phyloP scores from a whole-genome alignment of 2,797 vertebrate species.

The Urophycis tenuis region DNA sequence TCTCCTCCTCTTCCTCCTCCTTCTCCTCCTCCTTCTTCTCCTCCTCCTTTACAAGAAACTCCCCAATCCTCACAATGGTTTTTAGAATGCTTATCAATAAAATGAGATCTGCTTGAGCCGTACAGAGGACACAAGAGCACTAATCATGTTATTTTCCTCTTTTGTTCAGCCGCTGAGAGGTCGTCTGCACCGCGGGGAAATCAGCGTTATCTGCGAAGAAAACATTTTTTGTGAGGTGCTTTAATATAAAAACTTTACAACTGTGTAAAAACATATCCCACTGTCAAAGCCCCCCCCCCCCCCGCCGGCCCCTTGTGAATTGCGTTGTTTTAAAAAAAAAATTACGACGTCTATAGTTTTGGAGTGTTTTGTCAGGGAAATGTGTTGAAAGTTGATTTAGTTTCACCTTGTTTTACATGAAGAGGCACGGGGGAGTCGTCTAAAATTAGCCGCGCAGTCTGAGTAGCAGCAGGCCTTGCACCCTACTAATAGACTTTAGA shows the following conservation, averaged over 20 bases:
- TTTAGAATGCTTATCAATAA: slow-evolving; percentile 53
- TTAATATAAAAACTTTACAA: slow-evolving; percentile 33
- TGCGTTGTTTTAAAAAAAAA: neutral
- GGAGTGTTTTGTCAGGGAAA: slow-evolving; percentile 16
- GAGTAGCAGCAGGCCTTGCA: slow-evolving; percentile 62
- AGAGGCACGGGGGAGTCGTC: slow-evolving; percentile 43
- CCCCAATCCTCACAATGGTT: neutral
- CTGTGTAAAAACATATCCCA: slow-evolving; percentile 24
- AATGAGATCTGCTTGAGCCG: slow-evolving; percentile 44
- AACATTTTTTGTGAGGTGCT: slow-evolving; percentile 36
- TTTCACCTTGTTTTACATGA: slow-evolving; percentile 59
- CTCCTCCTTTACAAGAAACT: neutral
- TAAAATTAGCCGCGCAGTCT: slow-evolving; percentile 67
- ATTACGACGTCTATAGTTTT: neutral
- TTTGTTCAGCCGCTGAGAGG: slow-evolving; percentile 24
- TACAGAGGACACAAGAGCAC: slow-evolving; percentile 41
- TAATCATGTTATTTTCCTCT: slow-evolving; percentile 35
- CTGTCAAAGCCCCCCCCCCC: slow-evolving; percentile 14
- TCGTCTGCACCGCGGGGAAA: slow-evolving; percentile 40
- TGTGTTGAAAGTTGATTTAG: slow-evolving; percentile 36
- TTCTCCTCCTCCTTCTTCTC: neutral
- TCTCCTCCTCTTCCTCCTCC: neutral
- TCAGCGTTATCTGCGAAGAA: slow-evolving; percentile 47
- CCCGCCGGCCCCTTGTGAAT: slow-evolving; percentile 23
- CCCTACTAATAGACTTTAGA: slow-evolving; percentile 60